These are phyloP conservation scores for Drosophila eohydei DNA, from an alignment of 2,888 invertebrate genomes.

Conservation along the genomic window DNA sequence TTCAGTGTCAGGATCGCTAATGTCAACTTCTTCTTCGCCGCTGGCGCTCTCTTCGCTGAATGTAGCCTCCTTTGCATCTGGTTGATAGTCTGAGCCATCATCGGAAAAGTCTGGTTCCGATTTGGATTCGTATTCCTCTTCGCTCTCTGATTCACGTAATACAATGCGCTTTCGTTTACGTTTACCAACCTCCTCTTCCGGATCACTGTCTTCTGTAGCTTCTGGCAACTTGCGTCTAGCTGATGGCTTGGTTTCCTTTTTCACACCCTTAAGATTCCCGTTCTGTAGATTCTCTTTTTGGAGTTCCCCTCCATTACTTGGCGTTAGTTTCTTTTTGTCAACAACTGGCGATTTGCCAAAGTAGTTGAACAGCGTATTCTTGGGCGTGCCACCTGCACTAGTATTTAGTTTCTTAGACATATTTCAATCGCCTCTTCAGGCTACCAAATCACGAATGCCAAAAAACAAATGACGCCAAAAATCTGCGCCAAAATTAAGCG, in stretches of 20 bases:
- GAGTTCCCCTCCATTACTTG: conserved; percentile 39
- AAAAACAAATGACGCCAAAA: conserved; percentile 57
- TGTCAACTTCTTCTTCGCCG: conserved; percentile 56
- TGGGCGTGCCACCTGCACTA: conserved; percentile 77
- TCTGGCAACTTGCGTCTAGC: conserved; percentile 68
- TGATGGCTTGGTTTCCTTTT: conserved; percentile 40
- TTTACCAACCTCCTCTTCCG: conserved; percentile 85
- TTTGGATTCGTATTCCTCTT: conserved; percentile 84
- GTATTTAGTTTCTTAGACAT: conserved; percentile 82
- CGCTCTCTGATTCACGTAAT: conserved; percentile 72
- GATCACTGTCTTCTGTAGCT: conserved; percentile 34
- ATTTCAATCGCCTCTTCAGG: conserved; percentile 7
- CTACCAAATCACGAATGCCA: conserved; percentile 12
- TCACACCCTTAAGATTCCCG: conserved; percentile 11
- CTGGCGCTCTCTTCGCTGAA: conserved; percentile 51
- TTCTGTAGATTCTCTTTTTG: conserved; percentile 42
- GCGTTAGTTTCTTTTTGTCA: conserved; percentile 69
- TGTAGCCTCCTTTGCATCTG: conserved; percentile 44
- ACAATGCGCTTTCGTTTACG: conserved; percentile 79
- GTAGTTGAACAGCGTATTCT: conserved; percentile 89
- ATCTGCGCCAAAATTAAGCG: conserved; percentile 64
- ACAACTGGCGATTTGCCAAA: conserved; percentile 87
- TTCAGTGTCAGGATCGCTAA: conserved; percentile 35
- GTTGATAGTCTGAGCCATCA: conserved; percentile 62
- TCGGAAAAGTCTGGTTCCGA: conserved; percentile 75